phyloP scores from a whole-genome alignment of 1,140 invertebrate species.

The Kradibia gibbosae region DNA sequence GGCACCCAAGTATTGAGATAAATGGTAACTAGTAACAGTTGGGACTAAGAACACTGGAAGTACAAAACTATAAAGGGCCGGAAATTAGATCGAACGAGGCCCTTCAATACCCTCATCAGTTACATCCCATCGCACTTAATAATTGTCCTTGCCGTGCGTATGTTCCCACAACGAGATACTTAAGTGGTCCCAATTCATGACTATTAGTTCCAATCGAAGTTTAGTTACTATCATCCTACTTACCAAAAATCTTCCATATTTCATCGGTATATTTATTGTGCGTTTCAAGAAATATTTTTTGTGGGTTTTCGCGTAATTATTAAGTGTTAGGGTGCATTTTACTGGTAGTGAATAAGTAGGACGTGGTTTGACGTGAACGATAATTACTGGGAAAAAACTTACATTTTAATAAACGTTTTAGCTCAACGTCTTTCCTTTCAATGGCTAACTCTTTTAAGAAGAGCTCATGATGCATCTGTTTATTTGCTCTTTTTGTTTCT shows the following conservation, averaged over 20 bases:
- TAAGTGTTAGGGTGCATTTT: neutral
- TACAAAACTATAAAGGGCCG: neutral
- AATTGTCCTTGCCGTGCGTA: neutral
- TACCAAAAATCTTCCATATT: conserved; percentile 35
- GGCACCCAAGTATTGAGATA: no score
- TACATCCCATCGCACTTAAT: conserved; percentile 53
- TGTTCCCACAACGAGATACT: conserved; percentile 54
- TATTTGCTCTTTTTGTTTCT: no score
- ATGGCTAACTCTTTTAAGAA: no score
- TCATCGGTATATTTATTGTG: no score
- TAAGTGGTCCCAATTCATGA: conserved; percentile 57
- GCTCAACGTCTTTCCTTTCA: no score
- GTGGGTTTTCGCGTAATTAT: conserved; percentile 21
- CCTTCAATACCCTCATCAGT: conserved; percentile 43
- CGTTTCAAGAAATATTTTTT: no score
- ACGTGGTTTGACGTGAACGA: neutral
- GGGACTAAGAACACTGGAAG: no score
- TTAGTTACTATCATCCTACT: conserved; percentile 51
- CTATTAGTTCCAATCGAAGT: conserved; percentile 66
- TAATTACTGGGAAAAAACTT: neutral
- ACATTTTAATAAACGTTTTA: no score
- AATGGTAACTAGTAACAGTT: no score
- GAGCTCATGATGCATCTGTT: no score
- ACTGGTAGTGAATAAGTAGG: no score
- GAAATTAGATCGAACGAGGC: neutral